A percentile compares a stretch with the other conserved stretches of the same genome.
These are phyloP conservation scores for Meloidogyne floridensis DNA, from an alignment of 1,140 invertebrate genomes.

Conservation along the genomic window DNA sequence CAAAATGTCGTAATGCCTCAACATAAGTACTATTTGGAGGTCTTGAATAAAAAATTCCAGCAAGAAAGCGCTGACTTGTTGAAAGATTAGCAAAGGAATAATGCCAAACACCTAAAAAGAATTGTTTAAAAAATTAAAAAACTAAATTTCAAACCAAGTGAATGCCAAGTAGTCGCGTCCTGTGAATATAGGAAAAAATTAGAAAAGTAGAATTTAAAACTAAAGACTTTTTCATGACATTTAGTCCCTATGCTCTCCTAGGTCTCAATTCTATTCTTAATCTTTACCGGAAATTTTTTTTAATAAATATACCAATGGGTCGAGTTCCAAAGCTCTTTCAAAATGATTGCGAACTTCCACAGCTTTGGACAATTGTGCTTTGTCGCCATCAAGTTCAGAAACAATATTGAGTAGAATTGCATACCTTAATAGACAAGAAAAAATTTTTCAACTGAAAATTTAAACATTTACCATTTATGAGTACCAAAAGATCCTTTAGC, in stretches of 20 bases:
- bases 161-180: constrained; percentile 65
- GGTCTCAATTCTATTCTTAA: too few species aligned
- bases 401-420: constrained; percentile 61
- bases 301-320: too few species aligned
- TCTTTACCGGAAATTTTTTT: too few species aligned
- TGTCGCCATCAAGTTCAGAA: constrained; percentile 62
- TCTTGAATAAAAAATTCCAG: constrained; percentile 56
- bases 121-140: neutral
- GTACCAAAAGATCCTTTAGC: constrained; percentile 58
- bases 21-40: constrained; percentile 62
- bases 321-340: constrained; percentile 60
- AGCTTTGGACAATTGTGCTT: constrained; percentile 50
- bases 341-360: constrained; percentile 56
- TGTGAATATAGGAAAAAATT: too few species aligned
- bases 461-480: constrained; percentile 54
- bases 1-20: constrained; percentile 58
- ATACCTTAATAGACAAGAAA: constrained; percentile 48
- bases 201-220: too few species aligned
- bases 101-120: constrained; percentile 59
- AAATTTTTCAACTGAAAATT: neutral
- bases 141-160: constrained; percentile 45
- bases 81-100: constrained; percentile 61
- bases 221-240: too few species aligned
- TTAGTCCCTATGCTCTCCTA: too few species aligned
- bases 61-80: constrained; percentile 41